Conservation (phyloP, 2,797 vertebrate genomes). For the Gallinago stenura region DNA sequence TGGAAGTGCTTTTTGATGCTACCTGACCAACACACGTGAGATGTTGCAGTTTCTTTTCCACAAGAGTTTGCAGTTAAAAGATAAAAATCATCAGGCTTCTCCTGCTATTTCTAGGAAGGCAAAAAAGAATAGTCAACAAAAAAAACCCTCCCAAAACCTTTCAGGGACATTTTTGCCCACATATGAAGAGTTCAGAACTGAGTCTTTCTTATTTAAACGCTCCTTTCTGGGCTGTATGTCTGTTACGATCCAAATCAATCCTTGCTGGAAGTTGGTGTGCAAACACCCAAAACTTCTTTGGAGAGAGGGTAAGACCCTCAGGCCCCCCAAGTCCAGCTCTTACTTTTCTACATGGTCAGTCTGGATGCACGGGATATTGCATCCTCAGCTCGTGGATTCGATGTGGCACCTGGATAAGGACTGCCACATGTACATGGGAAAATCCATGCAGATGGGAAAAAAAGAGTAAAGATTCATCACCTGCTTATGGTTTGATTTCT, state of each 20-base stretch:
- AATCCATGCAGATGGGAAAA: background rate
- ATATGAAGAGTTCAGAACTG: background rate
- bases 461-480: background rate
- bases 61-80: constrained; percentile 20
- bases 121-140: background rate
- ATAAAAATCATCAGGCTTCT: background rate
- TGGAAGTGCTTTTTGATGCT: background rate
- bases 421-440: background rate
- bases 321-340: background rate
- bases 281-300: background rate
- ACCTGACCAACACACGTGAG: background rate
- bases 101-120: background rate
- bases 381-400: background rate
- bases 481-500: background rate
- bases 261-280: background rate
- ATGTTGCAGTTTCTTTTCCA: background rate
- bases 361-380: background rate
- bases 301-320: background rate
- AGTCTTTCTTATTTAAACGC: background rate
- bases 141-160: background rate
- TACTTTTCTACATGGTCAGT: background rate
- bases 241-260: background rate
- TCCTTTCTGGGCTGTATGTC: background rate
- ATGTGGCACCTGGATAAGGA: no score
- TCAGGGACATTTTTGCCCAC: background rate